Percentiles rank a stretch among this genome's conserved stretches.
phyloP scores from a whole-genome alignment of 2,888 invertebrate species.

The Pammene fasciana region DNA sequence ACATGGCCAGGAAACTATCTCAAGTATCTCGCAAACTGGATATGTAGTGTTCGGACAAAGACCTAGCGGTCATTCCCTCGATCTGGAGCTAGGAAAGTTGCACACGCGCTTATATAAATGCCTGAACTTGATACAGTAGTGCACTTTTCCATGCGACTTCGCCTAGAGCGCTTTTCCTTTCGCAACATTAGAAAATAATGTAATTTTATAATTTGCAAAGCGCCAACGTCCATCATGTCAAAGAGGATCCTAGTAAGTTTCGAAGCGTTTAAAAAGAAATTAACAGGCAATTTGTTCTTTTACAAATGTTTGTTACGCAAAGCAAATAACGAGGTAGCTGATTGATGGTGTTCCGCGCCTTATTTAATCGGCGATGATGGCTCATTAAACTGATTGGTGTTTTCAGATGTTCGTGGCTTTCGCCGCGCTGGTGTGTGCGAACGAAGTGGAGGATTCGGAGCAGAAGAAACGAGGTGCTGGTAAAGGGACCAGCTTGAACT shows the following conservation, averaged over 20 bases:
- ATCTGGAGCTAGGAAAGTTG: constrained; percentile 79
- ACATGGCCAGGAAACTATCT: constrained; percentile 54
- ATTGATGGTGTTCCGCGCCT: constrained; percentile 58
- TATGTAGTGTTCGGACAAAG: constrained; percentile 78
- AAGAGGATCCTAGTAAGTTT: constrained; percentile 71
- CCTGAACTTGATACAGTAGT: constrained; percentile 75
- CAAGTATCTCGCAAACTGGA: constrained; percentile 68
- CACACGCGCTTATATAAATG: constrained; percentile 74
- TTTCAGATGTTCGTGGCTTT: constrained; percentile 71
- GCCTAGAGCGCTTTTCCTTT: constrained; percentile 74
- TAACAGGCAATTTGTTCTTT: constrained; percentile 24
- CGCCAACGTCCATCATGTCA: constrained; percentile 57
- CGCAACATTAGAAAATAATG: constrained; percentile 66
- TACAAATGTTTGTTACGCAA: constrained; percentile 35
- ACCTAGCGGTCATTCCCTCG: constrained; percentile 78
- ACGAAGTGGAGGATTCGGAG: constrained; percentile 71
- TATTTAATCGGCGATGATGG: constrained; percentile 53
- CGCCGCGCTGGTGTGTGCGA: constrained; percentile 62
- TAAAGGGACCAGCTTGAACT: constrained; percentile 67
- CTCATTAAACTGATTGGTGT: constrained; percentile 50
- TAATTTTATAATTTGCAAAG: constrained; percentile 52
- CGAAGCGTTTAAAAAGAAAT: constrained; percentile 34
- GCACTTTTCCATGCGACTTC: constrained; percentile 74
- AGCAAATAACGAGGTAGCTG: constrained; percentile 47
- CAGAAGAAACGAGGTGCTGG: constrained; percentile 76